Evolutionary conservation across 2,888 invertebrate species (phyloP), one percentile per base, ranked within the genome.

Genomic region (Habrosyne pyritoides): DNA sequence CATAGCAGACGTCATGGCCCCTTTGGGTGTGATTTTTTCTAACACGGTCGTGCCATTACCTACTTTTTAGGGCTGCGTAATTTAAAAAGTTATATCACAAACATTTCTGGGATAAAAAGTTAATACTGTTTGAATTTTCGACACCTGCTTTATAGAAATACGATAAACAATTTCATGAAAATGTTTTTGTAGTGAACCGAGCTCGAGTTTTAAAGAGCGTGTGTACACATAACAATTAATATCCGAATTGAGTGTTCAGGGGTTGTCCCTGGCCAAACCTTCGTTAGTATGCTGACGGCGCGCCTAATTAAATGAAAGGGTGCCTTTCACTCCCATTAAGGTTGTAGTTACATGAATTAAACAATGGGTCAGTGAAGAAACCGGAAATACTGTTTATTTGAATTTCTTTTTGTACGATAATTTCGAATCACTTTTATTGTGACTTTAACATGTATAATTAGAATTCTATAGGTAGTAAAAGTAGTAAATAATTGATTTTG

Each of bases 291-390:
- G 64, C 66, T 53, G 60, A 56, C 53, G 53, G 63, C 64, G 58
- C 52, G 64, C 58, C 63, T 67, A 66, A 69, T 74, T 69, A 67
- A 74, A 67, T 66, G 59, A 60, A 55, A 57, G 64, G 71, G 64
- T 60, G 57, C 56, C 52, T 54, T 53, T 36, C 59, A 47, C 59
- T 55, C 30, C 33, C 30, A 48, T 26, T 33, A 56, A 33, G 33
- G 47, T 52, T 42, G 53, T 51, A 33, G 53, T 36, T 42, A 47
- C 58, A 52, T 66, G 54, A 58, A 64, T 66, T 64, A 55, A 56
- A 63, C 56, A 59, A 51, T 36, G 21, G 24, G 18, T 42, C 42
- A 18, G 8, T 42, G 42, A 42, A 18, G 33, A 21, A 18, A 50
- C 50, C 36, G 28, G 46, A 52, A 47, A 50, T 33, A 47, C 24